Conservation (phyloP, 2,888 invertebrate genomes). For the Troglohyphantes excavatus region DNA sequence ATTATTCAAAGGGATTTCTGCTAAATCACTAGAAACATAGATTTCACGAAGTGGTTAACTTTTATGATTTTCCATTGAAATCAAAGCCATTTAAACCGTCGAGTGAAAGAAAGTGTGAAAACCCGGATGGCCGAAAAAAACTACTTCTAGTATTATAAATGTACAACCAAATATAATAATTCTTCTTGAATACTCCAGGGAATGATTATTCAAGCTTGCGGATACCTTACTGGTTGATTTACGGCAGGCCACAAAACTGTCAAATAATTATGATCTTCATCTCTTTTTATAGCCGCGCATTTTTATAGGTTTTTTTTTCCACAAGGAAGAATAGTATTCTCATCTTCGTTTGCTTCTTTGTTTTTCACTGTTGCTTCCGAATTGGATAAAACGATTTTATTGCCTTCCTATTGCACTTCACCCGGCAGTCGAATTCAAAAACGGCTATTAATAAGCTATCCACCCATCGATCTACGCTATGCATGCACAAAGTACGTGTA, state of each 20-base stretch:
- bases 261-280: constrained; percentile 75
- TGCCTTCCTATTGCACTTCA: constrained; percentile 15
- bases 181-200: constrained; percentile 53
- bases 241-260: constrained; percentile 70
- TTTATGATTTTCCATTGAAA: constrained; percentile 57
- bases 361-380: constrained; percentile 44
- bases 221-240: constrained; percentile 61
- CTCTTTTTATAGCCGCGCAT: constrained; percentile 63
- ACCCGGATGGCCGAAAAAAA: constrained; percentile 34
- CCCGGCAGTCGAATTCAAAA: constrained; percentile 41
- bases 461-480: constrained; percentile 8
- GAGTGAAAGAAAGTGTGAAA: constrained; percentile 35
- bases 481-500: neutral
- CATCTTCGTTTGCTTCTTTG: constrained; percentile 27
- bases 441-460: constrained; percentile 42
- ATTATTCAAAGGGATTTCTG: constrained; percentile 29
- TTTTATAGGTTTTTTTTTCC: constrained; percentile 54
- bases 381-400: constrained; percentile 44
- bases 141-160: constrained; percentile 45
- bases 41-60: constrained; percentile 25
- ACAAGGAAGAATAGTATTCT: constrained; percentile 30
- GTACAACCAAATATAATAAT: constrained; percentile 65
- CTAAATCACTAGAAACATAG: constrained; percentile 29
- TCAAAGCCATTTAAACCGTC: constrained; percentile 49
- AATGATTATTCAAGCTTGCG: constrained; percentile 63